phyloP scores from a whole-genome alignment of 2,888 invertebrate genomes.

The Heliconius cydno region DNA sequence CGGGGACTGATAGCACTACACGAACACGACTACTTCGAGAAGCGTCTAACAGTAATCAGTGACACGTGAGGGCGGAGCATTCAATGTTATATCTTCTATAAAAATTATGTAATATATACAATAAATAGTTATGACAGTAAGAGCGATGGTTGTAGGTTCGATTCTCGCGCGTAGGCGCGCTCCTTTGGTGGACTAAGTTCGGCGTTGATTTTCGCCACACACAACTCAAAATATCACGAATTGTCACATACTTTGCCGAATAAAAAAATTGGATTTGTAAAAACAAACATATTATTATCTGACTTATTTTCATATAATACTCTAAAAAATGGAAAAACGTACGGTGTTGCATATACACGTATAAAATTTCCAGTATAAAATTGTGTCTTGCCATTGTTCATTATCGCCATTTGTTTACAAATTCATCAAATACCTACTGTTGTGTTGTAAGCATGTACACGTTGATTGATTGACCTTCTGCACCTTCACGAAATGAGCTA shows the following conservation, averaged over 20 bases:
- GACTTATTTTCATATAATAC: neutral
- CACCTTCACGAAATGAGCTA: neutral
- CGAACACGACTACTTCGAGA: constrained; percentile 14
- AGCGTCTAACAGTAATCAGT: constrained; percentile 18
- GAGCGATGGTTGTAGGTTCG: neutral
- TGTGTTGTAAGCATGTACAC: neutral
- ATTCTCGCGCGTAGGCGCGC: neutral
- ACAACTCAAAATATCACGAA: neutral
- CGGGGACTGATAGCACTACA: constrained; percentile 1
- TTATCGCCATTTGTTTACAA: constrained; percentile 29
- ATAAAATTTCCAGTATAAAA: constrained; percentile 8
- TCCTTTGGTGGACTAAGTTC: neutral
- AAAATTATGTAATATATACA: neutral
- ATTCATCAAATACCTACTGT: constrained; percentile 4
- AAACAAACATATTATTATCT: neutral
- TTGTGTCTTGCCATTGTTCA: neutral
- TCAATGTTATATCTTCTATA: neutral
- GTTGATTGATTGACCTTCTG: constrained; percentile 22
- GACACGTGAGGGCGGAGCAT: neutral
- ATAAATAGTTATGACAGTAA: neutral
- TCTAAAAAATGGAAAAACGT: neutral
- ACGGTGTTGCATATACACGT: neutral
- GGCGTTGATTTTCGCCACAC: neutral
- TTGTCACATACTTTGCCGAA: too few species aligned
- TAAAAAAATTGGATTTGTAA: neutral